Conservation (phyloP, 2,888 invertebrate genomes). For the Hydrotaea cyrtoneurina region DNA sequence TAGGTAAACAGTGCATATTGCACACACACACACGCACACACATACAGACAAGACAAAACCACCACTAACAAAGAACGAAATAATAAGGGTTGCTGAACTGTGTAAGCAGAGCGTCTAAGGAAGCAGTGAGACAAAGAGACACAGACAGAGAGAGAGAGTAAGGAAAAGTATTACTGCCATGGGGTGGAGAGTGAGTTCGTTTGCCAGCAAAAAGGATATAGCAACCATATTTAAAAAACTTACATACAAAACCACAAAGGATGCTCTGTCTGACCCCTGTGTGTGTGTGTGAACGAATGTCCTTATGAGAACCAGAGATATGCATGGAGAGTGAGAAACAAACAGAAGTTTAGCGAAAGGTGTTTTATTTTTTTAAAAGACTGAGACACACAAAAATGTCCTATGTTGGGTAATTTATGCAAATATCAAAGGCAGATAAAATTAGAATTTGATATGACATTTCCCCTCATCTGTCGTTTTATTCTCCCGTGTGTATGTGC, state of each 20-base stretch:
- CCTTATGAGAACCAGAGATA: no score
- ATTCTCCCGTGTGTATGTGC: no score
- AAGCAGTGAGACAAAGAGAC: slow-evolving; percentile 35
- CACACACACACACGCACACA: slow-evolving; percentile 16
- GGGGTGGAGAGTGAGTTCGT: not conserved
- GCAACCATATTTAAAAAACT: slow-evolving; percentile 63
- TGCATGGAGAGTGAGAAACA: not conserved
- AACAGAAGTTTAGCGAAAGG: slow-evolving; percentile 27
- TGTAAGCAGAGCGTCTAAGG: slow-evolving; percentile 35
- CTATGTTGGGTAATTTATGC: not conserved
- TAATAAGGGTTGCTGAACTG: slow-evolving; percentile 57
- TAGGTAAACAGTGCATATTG: slow-evolving; percentile 32
- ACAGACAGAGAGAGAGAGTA: slow-evolving; percentile 27
- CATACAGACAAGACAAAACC: not conserved
- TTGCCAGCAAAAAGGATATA: slow-evolving; percentile 49
- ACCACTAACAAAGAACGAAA: slow-evolving; percentile 12
- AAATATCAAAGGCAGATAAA: slow-evolving; percentile 17
- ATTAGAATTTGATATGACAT: slow-evolving; percentile 21
- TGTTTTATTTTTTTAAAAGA: slow-evolving; percentile 38
- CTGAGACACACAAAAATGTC: not conserved
- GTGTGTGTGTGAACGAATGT: slow-evolving; percentile 10
- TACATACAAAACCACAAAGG: slow-evolving; percentile 25
- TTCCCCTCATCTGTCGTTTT: not conserved
- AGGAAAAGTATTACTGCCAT: slow-evolving; percentile 21
- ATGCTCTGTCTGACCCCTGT: slow-evolving; percentile 36